phyloP scores from a whole-genome alignment of 2,888 invertebrate species.

The Polietes domitor region DNA sequence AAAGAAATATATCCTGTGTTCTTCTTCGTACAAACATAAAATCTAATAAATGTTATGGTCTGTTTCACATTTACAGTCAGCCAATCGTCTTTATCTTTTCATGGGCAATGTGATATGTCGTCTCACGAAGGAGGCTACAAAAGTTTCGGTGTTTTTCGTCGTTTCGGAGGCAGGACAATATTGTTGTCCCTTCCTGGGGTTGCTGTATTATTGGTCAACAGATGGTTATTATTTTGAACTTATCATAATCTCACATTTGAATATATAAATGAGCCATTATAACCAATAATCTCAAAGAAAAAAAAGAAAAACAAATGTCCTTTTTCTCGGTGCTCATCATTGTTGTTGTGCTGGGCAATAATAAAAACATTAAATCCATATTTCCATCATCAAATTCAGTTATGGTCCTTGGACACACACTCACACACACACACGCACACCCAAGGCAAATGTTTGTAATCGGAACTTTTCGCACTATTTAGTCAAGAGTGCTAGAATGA shows the following conservation, averaged over 20 bases:
- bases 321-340: neutral
- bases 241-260: conserved; percentile 24
- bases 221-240: neutral
- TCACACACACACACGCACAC: neutral
- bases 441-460: neutral
- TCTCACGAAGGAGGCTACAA: neutral
- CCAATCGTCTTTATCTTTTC: neutral
- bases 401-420: neutral
- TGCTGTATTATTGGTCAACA: neutral
- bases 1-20: neutral
- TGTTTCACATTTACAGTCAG: neutral
- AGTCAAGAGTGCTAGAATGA: neutral
- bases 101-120: conserved; percentile 2
- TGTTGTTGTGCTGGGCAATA: neutral
- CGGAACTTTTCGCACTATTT: neutral
- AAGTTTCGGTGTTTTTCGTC: neutral
- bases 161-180: neutral
- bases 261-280: conserved; percentile 33
- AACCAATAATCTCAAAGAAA: neutral
- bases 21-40: neutral
- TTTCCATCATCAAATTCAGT: conserved; percentile 6
- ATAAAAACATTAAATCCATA: conserved; percentile 10
- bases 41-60: conserved; percentile 20
- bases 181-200: neutral
- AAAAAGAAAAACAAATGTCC: neutral